Percentiles rank a stretch among this genome's conserved stretches.
Conservation (phyloP, 2,888 invertebrate genomes). For the Coleophora flavipennella region DNA sequence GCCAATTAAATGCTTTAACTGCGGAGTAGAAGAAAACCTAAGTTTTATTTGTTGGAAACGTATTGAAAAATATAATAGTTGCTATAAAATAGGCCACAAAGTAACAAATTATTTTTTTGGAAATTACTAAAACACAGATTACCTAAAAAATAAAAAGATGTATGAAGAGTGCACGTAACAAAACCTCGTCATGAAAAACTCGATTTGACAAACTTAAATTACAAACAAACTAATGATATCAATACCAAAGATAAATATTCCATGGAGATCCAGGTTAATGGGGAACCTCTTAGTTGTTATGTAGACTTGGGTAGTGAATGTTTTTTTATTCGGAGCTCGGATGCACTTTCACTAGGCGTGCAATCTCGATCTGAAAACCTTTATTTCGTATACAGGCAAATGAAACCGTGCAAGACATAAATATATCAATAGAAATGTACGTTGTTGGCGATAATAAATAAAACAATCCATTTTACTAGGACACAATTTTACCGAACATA, state of each 20-base stretch:
- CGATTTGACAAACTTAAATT: no score
- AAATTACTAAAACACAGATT: neutral
- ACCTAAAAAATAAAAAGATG: neutral
- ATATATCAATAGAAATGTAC: neutral
- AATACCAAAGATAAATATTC: neutral
- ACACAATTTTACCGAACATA: neutral
- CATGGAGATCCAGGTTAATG: neutral
- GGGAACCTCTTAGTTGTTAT: neutral
- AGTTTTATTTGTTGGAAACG: slow-evolving; percentile 5
- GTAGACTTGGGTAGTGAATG: neutral
- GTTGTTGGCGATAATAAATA: neutral
- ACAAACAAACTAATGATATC: no score
- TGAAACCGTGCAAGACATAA: neutral
- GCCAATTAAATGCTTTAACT: slow-evolving; percentile 7
- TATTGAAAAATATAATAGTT: neutral
- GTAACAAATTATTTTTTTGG: neutral
- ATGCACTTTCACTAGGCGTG: neutral
- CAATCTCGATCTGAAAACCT: neutral
- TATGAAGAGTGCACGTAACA: neutral
- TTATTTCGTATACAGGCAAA: neutral
- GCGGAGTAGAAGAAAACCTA: slow-evolving; percentile 6
- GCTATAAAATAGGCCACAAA: slow-evolving; percentile 1
- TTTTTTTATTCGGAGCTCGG: neutral
- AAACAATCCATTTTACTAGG: neutral
- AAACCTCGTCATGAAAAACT: neutral